Conservation (phyloP, 2,797 vertebrate genomes). For the Falco cherrug region DNA sequence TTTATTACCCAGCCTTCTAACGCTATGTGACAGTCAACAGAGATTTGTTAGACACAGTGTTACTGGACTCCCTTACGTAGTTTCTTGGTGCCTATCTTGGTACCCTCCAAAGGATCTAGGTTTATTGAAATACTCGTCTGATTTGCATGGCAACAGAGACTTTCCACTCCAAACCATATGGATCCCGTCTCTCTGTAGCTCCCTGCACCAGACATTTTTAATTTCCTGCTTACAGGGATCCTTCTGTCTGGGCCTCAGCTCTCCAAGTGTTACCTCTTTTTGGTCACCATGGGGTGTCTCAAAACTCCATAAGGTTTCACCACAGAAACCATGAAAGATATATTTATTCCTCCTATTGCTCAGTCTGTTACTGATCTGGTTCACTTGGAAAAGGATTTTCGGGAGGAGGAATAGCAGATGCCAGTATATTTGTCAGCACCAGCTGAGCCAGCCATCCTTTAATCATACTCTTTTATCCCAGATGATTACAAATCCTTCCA, state of each 20-base stretch:
- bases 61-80: not conserved
- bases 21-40: not conserved
- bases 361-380: slow-evolving; percentile 41
- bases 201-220: not conserved
- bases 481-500: slow-evolving; percentile 57
- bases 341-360: slow-evolving; percentile 30
- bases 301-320: slow-evolving; percentile 27
- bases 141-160: not conserved
- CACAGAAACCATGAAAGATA: slow-evolving; percentile 14
- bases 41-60: not conserved
- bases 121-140: not conserved
- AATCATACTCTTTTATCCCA: slow-evolving; percentile 48
- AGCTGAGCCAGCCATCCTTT: slow-evolving; percentile 50
- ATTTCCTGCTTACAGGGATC: slow-evolving; percentile 36
- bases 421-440: slow-evolving; percentile 58
- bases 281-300: not conserved
- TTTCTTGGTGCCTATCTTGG: not conserved
- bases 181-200: slow-evolving; percentile 2
- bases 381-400: slow-evolving; percentile 40
- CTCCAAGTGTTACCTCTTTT: not conserved
- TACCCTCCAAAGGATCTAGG: not conserved
- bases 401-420: slow-evolving; percentile 58
- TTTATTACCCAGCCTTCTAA: not conserved
- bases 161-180: not conserved
- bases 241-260: slow-evolving; percentile 1